A percentile compares a stretch with the other conserved stretches of the same genome.
These are phyloP conservation scores for Lasioglossum morio DNA, from an alignment of 2,888 invertebrate species.

Conservation along the genomic window DNA sequence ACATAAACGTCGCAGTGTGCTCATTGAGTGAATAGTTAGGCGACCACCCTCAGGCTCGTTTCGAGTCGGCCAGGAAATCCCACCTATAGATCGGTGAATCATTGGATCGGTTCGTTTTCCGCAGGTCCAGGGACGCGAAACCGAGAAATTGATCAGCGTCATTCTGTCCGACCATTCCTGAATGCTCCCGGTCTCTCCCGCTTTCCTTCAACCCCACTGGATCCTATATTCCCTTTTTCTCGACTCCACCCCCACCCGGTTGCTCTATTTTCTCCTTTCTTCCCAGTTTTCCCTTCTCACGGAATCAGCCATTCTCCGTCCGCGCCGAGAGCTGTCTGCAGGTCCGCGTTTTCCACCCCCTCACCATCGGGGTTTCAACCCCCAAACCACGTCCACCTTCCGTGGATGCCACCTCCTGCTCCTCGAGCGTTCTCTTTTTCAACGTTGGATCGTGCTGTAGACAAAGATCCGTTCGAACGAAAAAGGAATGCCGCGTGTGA, in stretches of 20 bases:
- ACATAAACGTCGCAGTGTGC: too few species aligned
- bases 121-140: slow-evolving; percentile 71
- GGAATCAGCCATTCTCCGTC: slow-evolving; percentile 79
- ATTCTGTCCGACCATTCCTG: slow-evolving; percentile 76
- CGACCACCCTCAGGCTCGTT: too few species aligned
- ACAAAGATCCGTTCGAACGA: slow-evolving; percentile 72
- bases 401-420: slow-evolving; percentile 26
- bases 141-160: slow-evolving; percentile 82
- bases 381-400: slow-evolving; percentile 55
- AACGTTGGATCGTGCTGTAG: slow-evolving; percentile 55
- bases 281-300: slow-evolving; percentile 68
- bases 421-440: slow-evolving; percentile 62
- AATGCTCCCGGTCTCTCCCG: slow-evolving; percentile 46
- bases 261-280: slow-evolving; percentile 58
- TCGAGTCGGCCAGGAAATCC: background rate
- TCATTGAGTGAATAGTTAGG: too few species aligned
- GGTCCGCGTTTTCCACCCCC: slow-evolving; percentile 65
- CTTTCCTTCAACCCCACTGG: slow-evolving; percentile 43
- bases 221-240: slow-evolving; percentile 64
- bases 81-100: background rate
- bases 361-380: slow-evolving; percentile 37
- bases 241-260: slow-evolving; percentile 46
- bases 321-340: slow-evolving; percentile 76
- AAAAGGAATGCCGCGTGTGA: slow-evolving; percentile 58
- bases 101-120: slow-evolving; percentile 45